Conservation (phyloP, 2,888 invertebrate genomes). For the Uropetala carovei region DNA sequence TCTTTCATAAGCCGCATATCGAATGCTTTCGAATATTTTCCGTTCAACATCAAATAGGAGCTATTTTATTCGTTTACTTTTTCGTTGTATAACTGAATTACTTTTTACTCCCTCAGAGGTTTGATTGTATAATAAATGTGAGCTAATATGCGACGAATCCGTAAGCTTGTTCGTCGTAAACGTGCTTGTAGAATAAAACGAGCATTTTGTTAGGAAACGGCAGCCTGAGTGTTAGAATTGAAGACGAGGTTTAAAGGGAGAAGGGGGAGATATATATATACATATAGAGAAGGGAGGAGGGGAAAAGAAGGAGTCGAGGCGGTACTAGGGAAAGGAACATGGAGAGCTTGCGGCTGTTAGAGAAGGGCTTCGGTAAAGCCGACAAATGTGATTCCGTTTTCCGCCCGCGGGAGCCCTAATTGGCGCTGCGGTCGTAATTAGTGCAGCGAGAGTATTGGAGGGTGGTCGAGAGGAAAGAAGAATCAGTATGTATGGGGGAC, state of each 20-base stretch:
- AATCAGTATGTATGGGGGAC: not conserved
- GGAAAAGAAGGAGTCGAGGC: not conserved
- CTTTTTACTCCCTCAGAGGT: too few relatives aligned
- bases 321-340: not conserved
- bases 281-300: not conserved
- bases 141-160: too few relatives aligned
- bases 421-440: constrained; percentile 62
- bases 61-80: too few relatives aligned
- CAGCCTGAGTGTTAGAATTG: not conserved
- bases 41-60: too few relatives aligned
- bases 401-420: constrained; percentile 62
- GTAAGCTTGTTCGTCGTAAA: too few relatives aligned
- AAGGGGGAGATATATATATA: too few relatives aligned
- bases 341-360: not conserved
- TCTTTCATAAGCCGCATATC: too few relatives aligned
- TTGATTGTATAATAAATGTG: too few relatives aligned
- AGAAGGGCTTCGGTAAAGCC: constrained; percentile 51
- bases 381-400: constrained; percentile 63
- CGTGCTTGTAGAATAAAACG: too few relatives aligned
- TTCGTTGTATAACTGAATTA: too few relatives aligned
- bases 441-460: constrained; percentile 58
- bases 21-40: too few relatives aligned
- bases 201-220: too few relatives aligned
- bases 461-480: constrained; percentile 11
- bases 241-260: not conserved